A percentile compares a stretch with the other conserved stretches of the same genome.
These are phyloP conservation scores for Nomia melanderi DNA, from an alignment of 1,140 invertebrate genomes.

Conservation along the genomic window DNA sequence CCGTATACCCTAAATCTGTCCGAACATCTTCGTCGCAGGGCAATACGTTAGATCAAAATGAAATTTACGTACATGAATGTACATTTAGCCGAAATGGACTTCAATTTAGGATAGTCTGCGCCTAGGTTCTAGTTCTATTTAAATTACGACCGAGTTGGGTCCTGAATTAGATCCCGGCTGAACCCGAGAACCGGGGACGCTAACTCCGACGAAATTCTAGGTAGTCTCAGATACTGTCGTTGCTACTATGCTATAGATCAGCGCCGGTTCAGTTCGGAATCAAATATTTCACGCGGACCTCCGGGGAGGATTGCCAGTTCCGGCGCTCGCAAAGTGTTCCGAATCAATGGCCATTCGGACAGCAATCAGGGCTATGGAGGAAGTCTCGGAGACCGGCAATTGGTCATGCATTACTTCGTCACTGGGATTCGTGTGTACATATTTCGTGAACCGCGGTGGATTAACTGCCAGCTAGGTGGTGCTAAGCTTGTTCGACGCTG, in stretches of 20 bases:
- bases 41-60: too few species aligned
- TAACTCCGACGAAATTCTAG: too few species aligned
- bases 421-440: not conserved
- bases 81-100: too few species aligned
- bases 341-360: not conserved
- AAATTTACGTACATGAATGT: too few species aligned
- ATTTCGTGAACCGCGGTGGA: slow-evolving; percentile 28
- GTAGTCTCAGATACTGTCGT: too few species aligned
- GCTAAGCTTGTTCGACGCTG: not conserved
- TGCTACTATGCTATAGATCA: not conserved
- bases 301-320: not conserved
- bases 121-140: too few species aligned
- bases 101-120: too few species aligned
- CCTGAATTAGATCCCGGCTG: too few species aligned
- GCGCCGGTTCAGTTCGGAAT: not conserved
- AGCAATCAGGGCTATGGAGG: not conserved
- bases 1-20: too few species aligned
- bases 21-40: too few species aligned
- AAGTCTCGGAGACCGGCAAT: not conserved
- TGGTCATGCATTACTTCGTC: not conserved
- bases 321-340: not conserved
- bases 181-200: too few species aligned
- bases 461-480: slow-evolving; percentile 23
- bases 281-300: not conserved
- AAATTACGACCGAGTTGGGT: too few species aligned